phyloP scores from a whole-genome alignment of 2,113 vertebrate genomes.

The Scytalopus superciliaris region DNA sequence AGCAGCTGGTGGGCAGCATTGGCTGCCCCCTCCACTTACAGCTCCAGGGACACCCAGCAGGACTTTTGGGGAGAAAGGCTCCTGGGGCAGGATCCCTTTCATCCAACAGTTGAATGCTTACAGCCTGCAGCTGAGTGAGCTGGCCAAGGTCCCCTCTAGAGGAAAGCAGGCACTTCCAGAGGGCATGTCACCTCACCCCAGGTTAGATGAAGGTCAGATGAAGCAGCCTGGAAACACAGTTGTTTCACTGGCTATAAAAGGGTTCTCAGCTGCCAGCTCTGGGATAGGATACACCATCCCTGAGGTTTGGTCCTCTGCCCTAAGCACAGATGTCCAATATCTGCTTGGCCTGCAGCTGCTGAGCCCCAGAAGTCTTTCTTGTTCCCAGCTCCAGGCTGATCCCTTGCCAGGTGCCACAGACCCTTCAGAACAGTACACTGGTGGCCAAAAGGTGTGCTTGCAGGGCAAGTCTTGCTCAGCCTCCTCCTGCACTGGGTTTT shows the following conservation, averaged over 20 bases:
- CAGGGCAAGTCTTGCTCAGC: not conserved
- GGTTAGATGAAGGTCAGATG: not conserved
- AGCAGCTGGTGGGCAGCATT: not conserved
- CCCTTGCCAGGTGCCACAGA: not conserved
- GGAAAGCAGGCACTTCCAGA: not conserved
- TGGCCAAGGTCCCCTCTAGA: not conserved
- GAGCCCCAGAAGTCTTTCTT: not conserved
- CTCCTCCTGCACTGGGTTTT: not conserved
- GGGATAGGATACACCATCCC: not conserved
- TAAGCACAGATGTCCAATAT: not conserved
- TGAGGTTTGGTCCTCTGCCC: not conserved
- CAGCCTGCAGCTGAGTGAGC: not conserved
- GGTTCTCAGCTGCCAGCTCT: constrained; percentile 2
- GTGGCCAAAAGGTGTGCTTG: fast-evolving
- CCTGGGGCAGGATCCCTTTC: not conserved
- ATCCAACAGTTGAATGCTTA: not conserved
- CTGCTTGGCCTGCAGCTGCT: not conserved
- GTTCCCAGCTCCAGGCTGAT: fast-evolving
- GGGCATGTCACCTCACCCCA: not conserved
- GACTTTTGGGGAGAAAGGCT: not conserved
- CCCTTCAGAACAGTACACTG: not conserved
- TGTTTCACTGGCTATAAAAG: not conserved
- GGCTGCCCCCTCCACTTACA: not conserved
- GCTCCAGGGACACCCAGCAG: not conserved
- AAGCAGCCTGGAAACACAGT: constrained; percentile 2